Base-by-base conservation (phyloP, 2,888 invertebrate species). In the Mythimna pallens region DNA sequence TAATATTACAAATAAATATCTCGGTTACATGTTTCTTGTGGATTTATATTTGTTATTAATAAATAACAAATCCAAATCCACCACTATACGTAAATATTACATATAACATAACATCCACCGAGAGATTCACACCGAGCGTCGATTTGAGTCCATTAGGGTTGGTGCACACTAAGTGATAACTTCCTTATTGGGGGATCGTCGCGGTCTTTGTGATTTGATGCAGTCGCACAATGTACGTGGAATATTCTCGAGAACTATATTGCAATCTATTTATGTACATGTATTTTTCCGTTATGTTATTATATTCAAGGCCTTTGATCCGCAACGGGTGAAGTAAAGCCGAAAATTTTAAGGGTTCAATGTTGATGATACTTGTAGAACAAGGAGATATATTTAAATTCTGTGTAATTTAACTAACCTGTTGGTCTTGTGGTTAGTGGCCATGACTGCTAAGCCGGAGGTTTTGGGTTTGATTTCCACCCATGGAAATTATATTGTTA, bases 101-200 rank as follows among this genome's bases (percentile, higher is more conserved):
- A 8, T 62, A 73, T 65, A 73, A 20, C 58, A 65, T 75, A 82
- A 43, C 59, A 73, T 67, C 63, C 64, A 76, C 68, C 62, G 66
- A 65, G 54, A 63, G 64, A 75, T 78, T 88, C 84, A 78, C 84
- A 80, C 83, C 81, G 76, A 72, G 70, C 78, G 78, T 76, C 78
- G 87, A 86, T 88, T 89, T 87, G 74, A 81, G 66, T 70, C 87
- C 81, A 90, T 89, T 89, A 89, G 86, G 86, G 86, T 85, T 86
- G 83, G 76, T 86, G 86, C 86, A 80, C 89, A 84, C 81, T 91
- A 93, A 94, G 92, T 91, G 92, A 90, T 78, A 72, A 89, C 87
- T 89, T 94, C 94, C 94, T 93, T 88, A 90, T 93, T 93, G 86
- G 71, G 47, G 73, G 75, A 47, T 61, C 77, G 81, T 85, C 82